A percentile compares a stretch with the other conserved stretches of the same genome.
These are phyloP conservation scores for Hydrophis major DNA, from an alignment of 2,797 vertebrate species.

Conservation along the genomic window DNA sequence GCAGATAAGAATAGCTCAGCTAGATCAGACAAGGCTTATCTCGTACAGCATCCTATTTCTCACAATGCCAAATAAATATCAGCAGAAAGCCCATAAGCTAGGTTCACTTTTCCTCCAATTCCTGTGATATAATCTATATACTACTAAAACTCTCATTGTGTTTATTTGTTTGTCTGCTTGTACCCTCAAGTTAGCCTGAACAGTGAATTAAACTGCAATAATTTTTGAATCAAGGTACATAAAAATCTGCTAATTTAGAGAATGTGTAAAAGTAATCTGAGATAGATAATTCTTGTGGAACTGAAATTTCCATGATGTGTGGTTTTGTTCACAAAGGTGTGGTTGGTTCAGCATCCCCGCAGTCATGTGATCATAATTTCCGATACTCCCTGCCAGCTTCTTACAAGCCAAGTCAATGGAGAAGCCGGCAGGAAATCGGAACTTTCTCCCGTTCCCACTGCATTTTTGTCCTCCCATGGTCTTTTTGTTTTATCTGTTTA, in stretches of 20 bases:
- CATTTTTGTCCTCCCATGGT: background rate
- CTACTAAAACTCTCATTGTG: background rate
- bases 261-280: background rate
- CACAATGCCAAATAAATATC: background rate
- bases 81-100: background rate
- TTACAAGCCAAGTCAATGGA: background rate
- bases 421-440: background rate
- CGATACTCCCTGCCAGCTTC: background rate
- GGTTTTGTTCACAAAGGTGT: background rate
- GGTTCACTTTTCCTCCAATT: background rate
- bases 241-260: background rate
- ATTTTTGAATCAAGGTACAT: background rate
- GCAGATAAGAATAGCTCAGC: background rate
- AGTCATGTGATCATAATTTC: background rate
- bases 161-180: background rate
- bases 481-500: background rate
- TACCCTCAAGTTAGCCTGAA: background rate
- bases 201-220: background rate
- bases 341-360: background rate
- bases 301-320: background rate
- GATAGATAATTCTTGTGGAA: background rate
- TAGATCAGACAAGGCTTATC: background rate
- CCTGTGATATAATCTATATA: background rate
- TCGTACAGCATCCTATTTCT: background rate
- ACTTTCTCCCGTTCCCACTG: background rate